Evolutionary conservation across 2,797 vertebrate species (phyloP).

Genomic region (Oreochromis mossambicus): DNA sequence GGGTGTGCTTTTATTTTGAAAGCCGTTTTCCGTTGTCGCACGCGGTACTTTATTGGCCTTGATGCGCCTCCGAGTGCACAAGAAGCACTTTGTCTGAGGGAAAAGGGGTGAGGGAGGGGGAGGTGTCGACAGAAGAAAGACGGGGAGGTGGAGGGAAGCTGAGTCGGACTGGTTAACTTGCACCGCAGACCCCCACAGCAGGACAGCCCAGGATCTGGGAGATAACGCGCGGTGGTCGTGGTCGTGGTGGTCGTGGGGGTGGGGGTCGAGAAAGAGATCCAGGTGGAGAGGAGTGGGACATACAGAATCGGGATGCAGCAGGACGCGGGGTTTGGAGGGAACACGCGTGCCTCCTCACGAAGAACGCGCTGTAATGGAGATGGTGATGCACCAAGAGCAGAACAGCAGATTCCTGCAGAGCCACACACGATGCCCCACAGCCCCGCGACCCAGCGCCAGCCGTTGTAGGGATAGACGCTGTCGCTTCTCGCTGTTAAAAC

Average conservation of each 20-base stretch:
- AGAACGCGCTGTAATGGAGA: slow-evolving; percentile 6
- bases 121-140: slow-evolving; percentile 13
- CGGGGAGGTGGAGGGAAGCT: slow-evolving; percentile 16
- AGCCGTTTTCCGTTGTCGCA: not conserved
- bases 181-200: not conserved
- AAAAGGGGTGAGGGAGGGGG: not conserved
- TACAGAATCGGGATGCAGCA: not conserved
- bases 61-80: not conserved
- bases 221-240: not conserved
- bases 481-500: not conserved
- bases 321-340: not conserved
- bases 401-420: slow-evolving; percentile 41
- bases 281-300: not conserved
- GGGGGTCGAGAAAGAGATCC: not conserved
- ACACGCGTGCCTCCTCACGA: slow-evolving; percentile 6
- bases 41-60: fast-evolving
- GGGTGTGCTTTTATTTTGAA: slow-evolving; percentile 20
- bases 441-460: not conserved
- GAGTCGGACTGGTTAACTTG: slow-evolving; percentile 19
- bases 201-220: not conserved
- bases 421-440: slow-evolving; percentile 16
- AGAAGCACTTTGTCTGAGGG: slow-evolving; percentile 57
- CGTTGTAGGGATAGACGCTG: not conserved
- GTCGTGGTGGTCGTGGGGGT: not conserved
- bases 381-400: slow-evolving; percentile 34